phyloP scores from a whole-genome alignment of 1,140 invertebrate genomes.

The Aphidius ervi region DNA sequence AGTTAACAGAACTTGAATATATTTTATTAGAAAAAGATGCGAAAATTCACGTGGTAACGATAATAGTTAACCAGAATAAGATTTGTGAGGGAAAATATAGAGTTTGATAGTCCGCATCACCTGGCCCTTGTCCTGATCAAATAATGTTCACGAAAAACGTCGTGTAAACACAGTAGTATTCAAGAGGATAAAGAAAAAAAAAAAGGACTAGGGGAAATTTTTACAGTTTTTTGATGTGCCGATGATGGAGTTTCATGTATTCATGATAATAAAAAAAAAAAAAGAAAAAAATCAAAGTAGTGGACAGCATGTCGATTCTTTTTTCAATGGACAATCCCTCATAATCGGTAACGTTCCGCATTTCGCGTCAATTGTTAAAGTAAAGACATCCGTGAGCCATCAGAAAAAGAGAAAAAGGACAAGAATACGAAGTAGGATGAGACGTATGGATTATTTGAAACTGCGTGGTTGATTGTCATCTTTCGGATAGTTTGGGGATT shows the following conservation, averaged over 20 bases:
- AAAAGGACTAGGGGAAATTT: conserved; percentile 24
- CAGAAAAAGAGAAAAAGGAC: too few relatives aligned
- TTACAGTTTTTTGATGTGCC: not conserved
- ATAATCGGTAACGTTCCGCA: conserved; percentile 41
- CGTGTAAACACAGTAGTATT: conserved; percentile 35
- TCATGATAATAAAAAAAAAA: not conserved
- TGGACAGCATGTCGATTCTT: conserved; percentile 10
- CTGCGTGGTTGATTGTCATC: conserved; percentile 38
- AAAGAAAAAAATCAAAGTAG: conserved; percentile 1
- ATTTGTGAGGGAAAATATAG: too few relatives aligned
- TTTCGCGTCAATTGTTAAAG: conserved; percentile 31
- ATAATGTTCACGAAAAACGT: conserved; percentile 39
- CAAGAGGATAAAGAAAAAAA: conserved; percentile 29
- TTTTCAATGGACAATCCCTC: conserved; percentile 31
- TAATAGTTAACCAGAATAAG: too few relatives aligned
- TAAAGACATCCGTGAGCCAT: not conserved
- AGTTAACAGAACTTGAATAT: too few relatives aligned
- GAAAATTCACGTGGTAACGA: too few relatives aligned
- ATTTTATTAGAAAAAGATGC: too few relatives aligned
- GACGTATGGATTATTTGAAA: conserved; percentile 28
- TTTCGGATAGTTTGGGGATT: conserved; percentile 19
- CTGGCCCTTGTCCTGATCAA: conserved; percentile 49
- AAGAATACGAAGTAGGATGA: too few relatives aligned
- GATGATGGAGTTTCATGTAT: too few relatives aligned
- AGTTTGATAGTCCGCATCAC: conserved; percentile 30